Base-by-base conservation (phyloP, 1,140 invertebrate species). In the Tachypleus tridentatus region DNA sequence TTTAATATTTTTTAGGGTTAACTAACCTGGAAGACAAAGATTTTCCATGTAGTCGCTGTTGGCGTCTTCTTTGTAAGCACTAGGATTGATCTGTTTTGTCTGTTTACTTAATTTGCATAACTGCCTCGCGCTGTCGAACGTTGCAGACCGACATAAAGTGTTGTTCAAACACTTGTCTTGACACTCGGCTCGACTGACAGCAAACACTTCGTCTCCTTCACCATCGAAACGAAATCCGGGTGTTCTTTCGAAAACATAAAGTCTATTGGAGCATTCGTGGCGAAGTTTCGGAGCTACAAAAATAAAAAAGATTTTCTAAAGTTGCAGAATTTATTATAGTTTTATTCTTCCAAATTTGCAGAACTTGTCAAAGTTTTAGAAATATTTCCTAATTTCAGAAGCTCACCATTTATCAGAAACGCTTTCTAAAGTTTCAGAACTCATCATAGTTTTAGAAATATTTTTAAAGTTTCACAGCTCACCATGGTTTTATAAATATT, bases 31-130 rank as follows among this genome's bases (percentile, higher is more conserved):
- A 3, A 94, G 76, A 75, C 91, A 93, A 58, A 89, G 91, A 73
- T 94, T 94, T 80, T 94, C 91, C 65, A 93, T 79, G 75, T 94
- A 94, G 75, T 93, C 90, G 3, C 87, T 86, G 75, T 88, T 89
- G 3, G 88, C 84, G 75, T 92, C 88, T 70, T 91, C 87, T 49
- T 90, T 73, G 4, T 91, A 77, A 70, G 88, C 87, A 7, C 66
- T 60, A 0, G 89, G 88, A 76, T 92, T 89, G 1, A 89, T 91
- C 69, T 89, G 80, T 71, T 89, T 79, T 0, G 90, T 93, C 71
- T 89, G 89, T 64, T 84, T 76, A 73, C 87, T 91, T 9, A 93
- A 74, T 3, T 84, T 85, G 73, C 91, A 94, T 58, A 84, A 89
- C 60, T 87, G 80, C 66, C 86, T 77, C 0, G 83, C 82, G 1